Evolutionary conservation across 2,113 vertebrate species (phyloP).

Genomic region (Notechis scutatus): DNA sequence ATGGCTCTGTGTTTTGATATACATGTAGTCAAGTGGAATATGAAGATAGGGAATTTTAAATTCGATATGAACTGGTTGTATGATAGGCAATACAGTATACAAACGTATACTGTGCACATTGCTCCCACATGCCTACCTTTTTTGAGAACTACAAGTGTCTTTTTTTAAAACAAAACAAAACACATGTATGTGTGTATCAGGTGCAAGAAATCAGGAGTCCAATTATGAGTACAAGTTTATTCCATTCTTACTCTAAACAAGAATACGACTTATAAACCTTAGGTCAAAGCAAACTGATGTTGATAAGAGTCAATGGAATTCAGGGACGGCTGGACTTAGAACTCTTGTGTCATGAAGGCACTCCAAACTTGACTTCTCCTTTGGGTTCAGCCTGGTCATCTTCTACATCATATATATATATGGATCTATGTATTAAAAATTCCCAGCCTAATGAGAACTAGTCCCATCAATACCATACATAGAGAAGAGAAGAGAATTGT

Average conservation of each 20-base stretch:
- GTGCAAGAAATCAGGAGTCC: background rate
- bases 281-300: background rate
- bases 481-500: background rate
- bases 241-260: background rate
- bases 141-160: background rate
- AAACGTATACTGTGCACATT: background rate
- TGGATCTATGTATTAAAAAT: background rate
- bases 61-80: background rate
- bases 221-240: background rate
- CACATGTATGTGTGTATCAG: background rate
- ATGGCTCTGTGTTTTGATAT: background rate
- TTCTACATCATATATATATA: background rate
- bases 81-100: background rate
- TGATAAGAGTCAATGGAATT: background rate
- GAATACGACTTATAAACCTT: background rate
- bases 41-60: slow-evolving; percentile 23
- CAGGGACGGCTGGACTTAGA: background rate
- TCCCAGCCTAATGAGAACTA: background rate
- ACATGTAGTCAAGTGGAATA: background rate
- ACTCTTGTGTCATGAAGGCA: background rate
- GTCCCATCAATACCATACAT: background rate
- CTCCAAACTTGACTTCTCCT: background rate
- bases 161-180: too few relatives aligned
- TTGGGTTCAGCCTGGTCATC: background rate
- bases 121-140: background rate